Percentiles rank a stretch among this genome's conserved stretches.
Conservation (phyloP, 2,888 invertebrate species). For the Sinodicranocentrus sp. region DNA sequence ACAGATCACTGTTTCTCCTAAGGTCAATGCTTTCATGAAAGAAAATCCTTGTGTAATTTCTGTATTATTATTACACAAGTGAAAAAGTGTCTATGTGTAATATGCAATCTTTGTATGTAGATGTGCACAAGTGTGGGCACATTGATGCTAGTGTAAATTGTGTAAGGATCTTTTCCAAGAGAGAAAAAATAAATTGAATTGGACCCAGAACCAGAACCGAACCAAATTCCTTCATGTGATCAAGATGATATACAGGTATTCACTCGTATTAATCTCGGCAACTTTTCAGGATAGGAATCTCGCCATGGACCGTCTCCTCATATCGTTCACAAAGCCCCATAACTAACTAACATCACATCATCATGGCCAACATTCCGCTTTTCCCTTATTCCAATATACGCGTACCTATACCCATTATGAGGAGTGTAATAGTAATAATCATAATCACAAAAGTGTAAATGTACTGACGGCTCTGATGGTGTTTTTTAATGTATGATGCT, state of each 20-base stretch:
- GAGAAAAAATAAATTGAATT: slow-evolving; percentile 44
- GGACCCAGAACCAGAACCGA: slow-evolving; percentile 30
- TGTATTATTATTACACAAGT: neutral
- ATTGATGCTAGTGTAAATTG: too few relatives aligned
- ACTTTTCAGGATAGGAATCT: slow-evolving; percentile 5
- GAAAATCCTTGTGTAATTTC: slow-evolving; percentile 13
- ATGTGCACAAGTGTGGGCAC: too few relatives aligned
- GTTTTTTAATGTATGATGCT: slow-evolving; percentile 52
- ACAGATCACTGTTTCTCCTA: slow-evolving; percentile 38
- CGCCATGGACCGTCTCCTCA: neutral
- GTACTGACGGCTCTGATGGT: slow-evolving; percentile 52
- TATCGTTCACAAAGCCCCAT: slow-evolving; percentile 22
- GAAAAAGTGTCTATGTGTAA: too few relatives aligned
- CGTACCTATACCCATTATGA: slow-evolving; percentile 29
- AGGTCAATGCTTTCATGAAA: slow-evolving; percentile 48
- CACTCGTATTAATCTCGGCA: neutral
- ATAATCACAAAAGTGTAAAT: slow-evolving; percentile 62
- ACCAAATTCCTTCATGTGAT: slow-evolving; percentile 23
- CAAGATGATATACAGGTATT: neutral
- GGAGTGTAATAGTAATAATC: slow-evolving; percentile 53
- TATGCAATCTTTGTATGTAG: too few relatives aligned
- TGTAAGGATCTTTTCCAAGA: too few relatives aligned
- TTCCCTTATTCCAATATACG: neutral
- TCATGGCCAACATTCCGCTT: slow-evolving; percentile 6
- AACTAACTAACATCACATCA: neutral